Evolutionary conservation across 1,140 invertebrate species (phyloP).

Genomic region (Drosophila repletoides): DNA sequence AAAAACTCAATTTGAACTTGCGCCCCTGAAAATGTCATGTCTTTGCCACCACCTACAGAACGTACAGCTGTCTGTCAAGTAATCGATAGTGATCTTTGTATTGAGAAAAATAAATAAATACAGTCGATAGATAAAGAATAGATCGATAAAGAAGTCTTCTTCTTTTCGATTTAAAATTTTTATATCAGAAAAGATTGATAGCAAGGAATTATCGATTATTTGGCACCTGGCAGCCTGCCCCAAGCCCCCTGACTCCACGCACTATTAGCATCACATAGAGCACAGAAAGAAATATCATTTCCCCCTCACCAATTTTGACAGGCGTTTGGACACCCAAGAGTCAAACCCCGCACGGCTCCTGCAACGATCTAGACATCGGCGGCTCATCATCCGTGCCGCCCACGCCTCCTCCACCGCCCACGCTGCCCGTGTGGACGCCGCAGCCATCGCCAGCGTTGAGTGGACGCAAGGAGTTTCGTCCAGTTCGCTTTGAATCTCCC

Average conservation of each 20-base stretch:
- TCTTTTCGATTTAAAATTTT: too few relatives aligned
- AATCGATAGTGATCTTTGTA: too few relatives aligned
- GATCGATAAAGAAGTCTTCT: too few relatives aligned
- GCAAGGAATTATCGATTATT: too few relatives aligned
- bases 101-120: too few relatives aligned
- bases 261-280: conserved; percentile 6
- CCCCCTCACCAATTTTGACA: conserved; percentile 42
- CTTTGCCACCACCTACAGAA: conserved; percentile 19
- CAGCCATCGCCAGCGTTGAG: conserved; percentile 84
- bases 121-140: too few relatives aligned
- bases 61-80: too few relatives aligned
- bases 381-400: conserved; percentile 60
- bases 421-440: conserved; percentile 87
- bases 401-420: conserved; percentile 84
- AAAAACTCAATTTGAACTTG: conserved; percentile 58
- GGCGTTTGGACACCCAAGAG: conserved; percentile 77
- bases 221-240: conserved; percentile 1
- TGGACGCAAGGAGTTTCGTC: conserved; percentile 87
- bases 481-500: conserved; percentile 90
- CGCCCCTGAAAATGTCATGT: conserved; percentile 75
- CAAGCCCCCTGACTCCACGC: not conserved
- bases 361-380: conserved; percentile 53
- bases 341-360: conserved; percentile 72
- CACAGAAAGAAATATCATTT: not conserved
- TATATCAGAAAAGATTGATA: too few relatives aligned